Base-by-base conservation (phyloP, 2,888 invertebrate species). In the Rhogogaster chlorosoma region DNA sequence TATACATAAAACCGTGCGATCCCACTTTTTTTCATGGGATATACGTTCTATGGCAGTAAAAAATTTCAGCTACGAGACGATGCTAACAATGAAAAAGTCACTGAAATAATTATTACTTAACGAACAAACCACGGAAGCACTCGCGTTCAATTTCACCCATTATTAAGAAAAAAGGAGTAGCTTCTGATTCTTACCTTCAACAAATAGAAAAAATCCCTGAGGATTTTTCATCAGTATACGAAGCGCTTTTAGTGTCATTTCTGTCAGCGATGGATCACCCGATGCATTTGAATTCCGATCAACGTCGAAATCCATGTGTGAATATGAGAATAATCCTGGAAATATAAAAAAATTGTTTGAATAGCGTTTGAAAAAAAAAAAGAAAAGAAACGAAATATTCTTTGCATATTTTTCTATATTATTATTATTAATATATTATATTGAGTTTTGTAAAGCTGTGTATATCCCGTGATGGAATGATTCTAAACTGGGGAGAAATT, bases 221-320 rank as follows among this genome's bases (percentile, higher is more conserved):
- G 96, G 95, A 92, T 97, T 97, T 92, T 96, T 96, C 86, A 95
- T 94, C 80, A 97, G 94, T 89, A 97, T 95, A 70, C 96, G 95
- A 77, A 97, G 94, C 7, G 97, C 97, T 67, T 96, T 96, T 77
- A 96, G 94, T 49, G 97, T 96, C 97, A 97, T 97, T 91, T 97
- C 97, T 1, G 96, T 96, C 32, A 97, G 93, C 0, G 97, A 96
- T 0, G 97, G 97, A 91, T 97, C 96, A 78, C 96, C 96, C 26
- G 93, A 93, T n/a, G 95, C 94, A 32, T 95, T 95, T 57, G 95
- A 95, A 89, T 96, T 96, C 42, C 97, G 94, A 91, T 97, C 97
- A 38, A 96, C 96, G 88, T 97, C 96, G 91, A 97, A 97, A 90
- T 96, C 96, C 96, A 97, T 96, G 92, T 97, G 97, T 29, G 97